Conservation (phyloP, 2,888 invertebrate species). For the Drosophila diplacantha region DNA sequence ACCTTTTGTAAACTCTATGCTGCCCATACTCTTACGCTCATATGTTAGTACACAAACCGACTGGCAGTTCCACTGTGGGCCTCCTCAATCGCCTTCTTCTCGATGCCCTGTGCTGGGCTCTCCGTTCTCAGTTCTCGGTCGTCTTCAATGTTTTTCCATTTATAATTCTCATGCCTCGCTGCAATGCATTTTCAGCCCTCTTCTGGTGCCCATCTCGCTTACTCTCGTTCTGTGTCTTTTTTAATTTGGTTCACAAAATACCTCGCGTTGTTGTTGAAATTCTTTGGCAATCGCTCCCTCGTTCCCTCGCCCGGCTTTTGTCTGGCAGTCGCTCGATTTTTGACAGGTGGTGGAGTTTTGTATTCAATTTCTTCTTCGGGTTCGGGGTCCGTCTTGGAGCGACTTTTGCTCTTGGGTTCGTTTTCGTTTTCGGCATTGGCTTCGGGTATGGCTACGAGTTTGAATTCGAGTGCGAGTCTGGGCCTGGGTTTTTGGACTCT, state of each 20-base stretch:
- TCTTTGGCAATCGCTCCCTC: conserved; percentile 62
- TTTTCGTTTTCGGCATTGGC: conserved; percentile 44
- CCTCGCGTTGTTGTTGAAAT: conserved; percentile 69
- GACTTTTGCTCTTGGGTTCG: conserved; percentile 62
- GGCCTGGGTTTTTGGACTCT: conserved; percentile 36
- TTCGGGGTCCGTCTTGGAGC: conserved; percentile 50
- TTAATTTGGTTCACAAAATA: conserved; percentile 72
- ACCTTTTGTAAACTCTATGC: not conserved
- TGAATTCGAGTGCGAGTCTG: conserved; percentile 1
- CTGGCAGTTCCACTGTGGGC: too few relatives aligned
- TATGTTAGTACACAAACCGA: too few relatives aligned
- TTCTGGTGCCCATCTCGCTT: conserved; percentile 11
- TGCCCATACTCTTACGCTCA: too few relatives aligned
- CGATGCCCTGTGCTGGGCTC: not conserved
- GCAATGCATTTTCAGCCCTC: conserved; percentile 50
- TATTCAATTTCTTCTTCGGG: conserved; percentile 64
- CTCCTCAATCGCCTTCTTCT: conserved; percentile 25
- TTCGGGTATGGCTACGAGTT: conserved; percentile 36
- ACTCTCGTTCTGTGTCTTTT: conserved; percentile 58
- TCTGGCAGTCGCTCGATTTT: conserved; percentile 66
- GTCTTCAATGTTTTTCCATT: conserved; percentile 60
- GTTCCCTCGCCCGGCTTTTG: conserved; percentile 42
- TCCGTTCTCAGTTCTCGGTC: conserved; percentile 3
- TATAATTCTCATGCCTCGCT: conserved; percentile 69
- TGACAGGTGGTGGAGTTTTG: conserved; percentile 75